phyloP scores from a whole-genome alignment of 2,113 vertebrate species.

The Sebastes fasciatus region DNA sequence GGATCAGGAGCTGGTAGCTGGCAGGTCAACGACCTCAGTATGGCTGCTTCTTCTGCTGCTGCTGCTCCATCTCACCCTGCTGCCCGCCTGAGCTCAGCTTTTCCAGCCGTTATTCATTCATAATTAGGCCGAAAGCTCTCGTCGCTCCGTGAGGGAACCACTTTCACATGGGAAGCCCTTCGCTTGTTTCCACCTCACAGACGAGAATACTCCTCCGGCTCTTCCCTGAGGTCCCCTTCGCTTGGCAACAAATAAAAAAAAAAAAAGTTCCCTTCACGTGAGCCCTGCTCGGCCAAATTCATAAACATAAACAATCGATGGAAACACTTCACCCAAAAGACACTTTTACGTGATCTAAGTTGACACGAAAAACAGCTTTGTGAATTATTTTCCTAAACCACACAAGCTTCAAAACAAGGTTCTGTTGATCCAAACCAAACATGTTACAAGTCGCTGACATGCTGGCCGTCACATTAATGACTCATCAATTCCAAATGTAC shows the following conservation, averaged over 20 bases:
- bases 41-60: slow-evolving; percentile 22
- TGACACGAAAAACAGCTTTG: slow-evolving; percentile 39
- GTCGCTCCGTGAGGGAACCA: slow-evolving; percentile 57
- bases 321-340: slow-evolving; percentile 54
- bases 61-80: slow-evolving; percentile 52
- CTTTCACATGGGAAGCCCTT: slow-evolving; percentile 70
- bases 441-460: slow-evolving; percentile 12
- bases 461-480: slow-evolving; percentile 37
- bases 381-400: slow-evolving; percentile 53
- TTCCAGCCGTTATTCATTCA: slow-evolving; percentile 72
- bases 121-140: slow-evolving; percentile 64
- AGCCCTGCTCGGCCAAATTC: slow-evolving; percentile 46
- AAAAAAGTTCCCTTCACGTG: slow-evolving; percentile 52
- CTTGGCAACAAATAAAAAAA: slow-evolving; percentile 16
- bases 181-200: slow-evolving; percentile 47
- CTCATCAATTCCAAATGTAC: slow-evolving; percentile 44
- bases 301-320: slow-evolving; percentile 57
- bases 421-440: slow-evolving; percentile 54
- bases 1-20: slow-evolving; percentile 39
- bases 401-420: slow-evolving; percentile 53
- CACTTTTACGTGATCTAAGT: slow-evolving; percentile 33
- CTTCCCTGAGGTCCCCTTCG: slow-evolving; percentile 55
- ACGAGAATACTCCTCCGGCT: slow-evolving; percentile 39
- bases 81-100: slow-evolving; percentile 70
- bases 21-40: slow-evolving; percentile 42